Evolutionary conservation across 2,797 vertebrate species (phyloP).

Genomic region (Acrossocheilus wenchowensis): DNA sequence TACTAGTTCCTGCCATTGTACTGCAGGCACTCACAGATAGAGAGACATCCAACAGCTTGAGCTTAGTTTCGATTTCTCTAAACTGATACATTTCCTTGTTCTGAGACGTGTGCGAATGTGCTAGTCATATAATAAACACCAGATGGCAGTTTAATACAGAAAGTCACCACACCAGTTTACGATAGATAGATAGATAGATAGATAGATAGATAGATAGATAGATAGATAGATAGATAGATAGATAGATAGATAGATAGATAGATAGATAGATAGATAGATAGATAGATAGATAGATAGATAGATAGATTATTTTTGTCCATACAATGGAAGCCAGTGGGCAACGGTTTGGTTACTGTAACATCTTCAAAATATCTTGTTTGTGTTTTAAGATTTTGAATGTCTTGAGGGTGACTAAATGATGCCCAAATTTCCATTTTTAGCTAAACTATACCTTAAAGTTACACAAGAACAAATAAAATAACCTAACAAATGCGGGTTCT

Average conservation of each 20-base stretch:
- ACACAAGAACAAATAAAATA: not conserved
- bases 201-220: not conserved
- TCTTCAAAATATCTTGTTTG: too few species aligned
- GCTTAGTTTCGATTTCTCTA: not conserved
- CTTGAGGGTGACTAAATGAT: too few species aligned
- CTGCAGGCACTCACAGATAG: not conserved
- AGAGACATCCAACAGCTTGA: not conserved
- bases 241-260: not conserved
- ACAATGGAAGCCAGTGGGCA: too few species aligned
- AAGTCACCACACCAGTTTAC: not conserved
- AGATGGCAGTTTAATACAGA: slow-evolving; percentile 13
- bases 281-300: not conserved
- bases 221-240: not conserved
- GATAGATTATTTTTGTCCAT: not conserved
- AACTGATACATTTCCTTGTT: not conserved
- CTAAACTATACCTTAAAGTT: too few species aligned
- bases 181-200: not conserved
- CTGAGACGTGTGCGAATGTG: not conserved
- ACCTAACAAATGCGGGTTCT: not conserved
- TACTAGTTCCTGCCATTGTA: not conserved
- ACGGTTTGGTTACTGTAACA: too few species aligned
- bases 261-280: not conserved
- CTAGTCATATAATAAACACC: not conserved
- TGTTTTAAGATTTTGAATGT: too few species aligned
- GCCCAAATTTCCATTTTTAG: too few species aligned